These are phyloP conservation scores for Platerodrilus igneus DNA, from an alignment of 2,888 invertebrate genomes.

Conservation along the genomic window DNA sequence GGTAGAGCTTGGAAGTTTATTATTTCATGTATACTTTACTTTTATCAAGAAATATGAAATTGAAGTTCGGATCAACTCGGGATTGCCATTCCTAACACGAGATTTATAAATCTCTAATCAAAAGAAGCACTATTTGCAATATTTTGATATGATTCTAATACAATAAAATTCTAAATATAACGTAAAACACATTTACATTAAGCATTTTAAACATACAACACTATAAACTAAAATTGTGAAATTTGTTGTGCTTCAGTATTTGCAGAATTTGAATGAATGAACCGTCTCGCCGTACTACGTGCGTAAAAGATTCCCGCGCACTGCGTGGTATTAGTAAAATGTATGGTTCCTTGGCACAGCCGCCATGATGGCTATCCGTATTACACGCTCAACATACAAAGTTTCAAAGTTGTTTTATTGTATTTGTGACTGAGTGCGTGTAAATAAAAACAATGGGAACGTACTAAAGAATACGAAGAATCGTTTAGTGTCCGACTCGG, in stretches of 20 bases:
- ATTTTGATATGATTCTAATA: constrained; percentile 10
- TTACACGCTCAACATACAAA: constrained; percentile 69
- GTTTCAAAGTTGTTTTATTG: constrained; percentile 69
- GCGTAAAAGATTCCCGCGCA: constrained; percentile 68
- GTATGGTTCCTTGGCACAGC: constrained; percentile 54
- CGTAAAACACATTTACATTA: constrained; percentile 1
- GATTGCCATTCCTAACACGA: constrained; percentile 17
- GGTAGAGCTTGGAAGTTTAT: too few relatives aligned
- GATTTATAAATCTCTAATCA: constrained; percentile 17
- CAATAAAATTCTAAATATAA: constrained; percentile 3
- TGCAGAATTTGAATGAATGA: constrained; percentile 37
- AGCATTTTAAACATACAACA: background rate
- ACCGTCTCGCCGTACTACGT: constrained; percentile 40
- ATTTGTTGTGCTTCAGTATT: constrained; percentile 20
- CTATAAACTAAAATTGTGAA: constrained; percentile 7
- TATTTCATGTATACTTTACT: too few relatives aligned
- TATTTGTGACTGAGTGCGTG: constrained; percentile 74
- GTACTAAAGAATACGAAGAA: constrained; percentile 64
- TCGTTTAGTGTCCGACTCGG: constrained; percentile 64
- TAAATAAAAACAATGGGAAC: constrained; percentile 71
- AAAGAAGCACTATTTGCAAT: constrained; percentile 13
- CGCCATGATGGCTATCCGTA: constrained; percentile 82
- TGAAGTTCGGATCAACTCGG: too few relatives aligned
- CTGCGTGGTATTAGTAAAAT: constrained; percentile 65
- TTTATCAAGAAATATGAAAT: too few relatives aligned